phyloP scores from a whole-genome alignment of 2,888 invertebrate genomes.

The Athetis lepigone region DNA sequence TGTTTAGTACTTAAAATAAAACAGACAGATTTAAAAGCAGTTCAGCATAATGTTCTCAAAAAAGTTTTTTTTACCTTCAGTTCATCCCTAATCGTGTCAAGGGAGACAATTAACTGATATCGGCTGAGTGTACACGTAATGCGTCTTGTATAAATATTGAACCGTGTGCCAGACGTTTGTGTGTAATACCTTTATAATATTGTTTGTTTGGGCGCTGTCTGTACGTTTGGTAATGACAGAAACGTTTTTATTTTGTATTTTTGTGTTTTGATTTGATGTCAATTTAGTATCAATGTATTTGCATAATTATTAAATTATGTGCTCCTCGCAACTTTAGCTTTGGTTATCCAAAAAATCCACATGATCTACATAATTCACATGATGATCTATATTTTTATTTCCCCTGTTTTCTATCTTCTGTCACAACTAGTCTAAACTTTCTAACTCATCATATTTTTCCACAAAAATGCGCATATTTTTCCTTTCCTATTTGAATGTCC shows the following conservation, averaged over 20 bases:
- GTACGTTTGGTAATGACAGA: conserved; percentile 48
- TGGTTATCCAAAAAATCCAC: no score
- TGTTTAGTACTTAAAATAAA: no score
- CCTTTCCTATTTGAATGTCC: no score
- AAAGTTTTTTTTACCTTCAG: neutral
- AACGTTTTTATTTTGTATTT: conserved; percentile 26
- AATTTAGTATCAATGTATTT: neutral
- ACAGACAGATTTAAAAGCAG: neutral
- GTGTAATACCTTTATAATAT: conserved; percentile 71
- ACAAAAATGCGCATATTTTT: no score
- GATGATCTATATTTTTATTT: no score
- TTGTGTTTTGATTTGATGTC: neutral
- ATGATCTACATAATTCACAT: no score
- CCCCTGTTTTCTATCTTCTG: no score
- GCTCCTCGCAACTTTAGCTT: no score
- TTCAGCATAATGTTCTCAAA: no score
- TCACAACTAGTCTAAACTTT: no score
- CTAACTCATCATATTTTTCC: no score
- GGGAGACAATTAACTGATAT: conserved; percentile 72
- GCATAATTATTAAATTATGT: no score
- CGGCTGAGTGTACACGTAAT: conserved; percentile 66
- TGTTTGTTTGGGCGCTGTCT: conserved; percentile 56
- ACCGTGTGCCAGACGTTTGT: conserved; percentile 53
- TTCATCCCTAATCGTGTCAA: conserved; percentile 48
- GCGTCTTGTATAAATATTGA: conserved; percentile 73